Percentiles rank a stretch among this genome's conserved stretches.
Evolutionary conservation across 2,797 vertebrate genomes (phyloP).

Genomic region (Coccyzus lansbergi): DNA sequence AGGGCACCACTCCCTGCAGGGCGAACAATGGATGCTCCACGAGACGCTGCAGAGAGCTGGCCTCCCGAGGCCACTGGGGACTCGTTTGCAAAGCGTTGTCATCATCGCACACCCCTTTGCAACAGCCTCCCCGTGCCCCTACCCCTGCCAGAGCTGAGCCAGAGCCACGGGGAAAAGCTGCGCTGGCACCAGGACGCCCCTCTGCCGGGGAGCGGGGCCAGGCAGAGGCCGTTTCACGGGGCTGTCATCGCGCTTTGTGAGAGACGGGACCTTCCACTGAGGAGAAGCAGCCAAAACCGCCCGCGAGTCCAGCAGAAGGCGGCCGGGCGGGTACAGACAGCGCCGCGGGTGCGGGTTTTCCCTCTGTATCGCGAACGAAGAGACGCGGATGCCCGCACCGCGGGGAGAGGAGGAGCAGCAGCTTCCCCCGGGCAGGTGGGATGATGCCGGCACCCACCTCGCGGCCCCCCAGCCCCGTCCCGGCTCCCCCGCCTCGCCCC

Average conservation of each 20-base stretch:
- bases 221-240: too few relatives aligned
- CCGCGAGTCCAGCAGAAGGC: background rate
- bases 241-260: background rate
- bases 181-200: background rate
- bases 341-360: rapidly evolving
- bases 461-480: too few relatives aligned
- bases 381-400: background rate
- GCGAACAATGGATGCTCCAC: background rate
- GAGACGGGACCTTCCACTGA: background rate
- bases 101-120: background rate
- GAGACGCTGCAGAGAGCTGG: background rate
- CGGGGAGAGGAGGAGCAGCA: background rate
- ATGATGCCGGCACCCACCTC: background rate
- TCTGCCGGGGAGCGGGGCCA: background rate
- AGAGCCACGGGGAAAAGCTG: background rate
- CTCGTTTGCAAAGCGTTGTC: background rate
- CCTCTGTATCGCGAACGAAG: background rate
- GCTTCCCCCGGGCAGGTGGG: background rate
- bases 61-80: background rate
- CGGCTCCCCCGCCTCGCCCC: background rate
- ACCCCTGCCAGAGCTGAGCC: background rate
- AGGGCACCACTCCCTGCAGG: background rate
- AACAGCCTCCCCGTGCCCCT: background rate
- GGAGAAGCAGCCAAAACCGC: background rate
- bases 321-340: background rate